Base-by-base conservation (phyloP, 2,797 vertebrate genomes). In the Amblyraja radiata region DNA sequence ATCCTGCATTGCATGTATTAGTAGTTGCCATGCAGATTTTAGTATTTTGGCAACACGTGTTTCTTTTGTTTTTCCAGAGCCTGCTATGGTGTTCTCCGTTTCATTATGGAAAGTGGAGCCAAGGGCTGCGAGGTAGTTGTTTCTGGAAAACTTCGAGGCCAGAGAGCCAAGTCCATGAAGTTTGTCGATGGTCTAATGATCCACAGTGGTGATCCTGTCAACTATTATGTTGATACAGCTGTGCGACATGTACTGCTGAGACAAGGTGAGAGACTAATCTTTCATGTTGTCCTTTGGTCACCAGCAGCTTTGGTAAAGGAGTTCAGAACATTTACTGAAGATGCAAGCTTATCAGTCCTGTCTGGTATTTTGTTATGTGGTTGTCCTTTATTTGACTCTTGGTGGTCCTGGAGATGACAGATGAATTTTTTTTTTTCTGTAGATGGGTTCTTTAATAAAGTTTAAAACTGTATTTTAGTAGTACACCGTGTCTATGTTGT, bases 181-280 rank as follows among this genome's bases (percentile, higher is more conserved):
- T 99, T 99, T 11, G 98, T 99, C 95, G 99, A 99, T 1, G 98
- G 98, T 16, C 95, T 99, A 96, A 99, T 99, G 99, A 99, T 99
- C 96, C 99, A 99, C 97, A 99, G 99, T 0, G 98, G 98, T 94
- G 99, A 99, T 96, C 99, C 98, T 0, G 98, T 99, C 94, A 99
- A 99, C 95, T 99, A 99, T 96, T 99, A 99, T 0, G 98, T 99
- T 0, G 99, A 99, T 95, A 99, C 98, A 0, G 98, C 98, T 0
- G 98, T 99, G 94, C 98, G 98, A 93, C 99, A 99, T 0, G 98
- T 99, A 93, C 97, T 99, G 68, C 97, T 99, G 65, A 96, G 99
- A 94, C 99, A 99, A 95, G 99, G 98, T 99, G 94, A 97, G 98
- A 94, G 23, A 90, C 8, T 28, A 68, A 3, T 16, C 18, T 92